Percentiles rank a stretch among this genome's conserved stretches.
Conservation (phyloP, 2,113 vertebrate species). For the Psettodes erumei region DNA sequence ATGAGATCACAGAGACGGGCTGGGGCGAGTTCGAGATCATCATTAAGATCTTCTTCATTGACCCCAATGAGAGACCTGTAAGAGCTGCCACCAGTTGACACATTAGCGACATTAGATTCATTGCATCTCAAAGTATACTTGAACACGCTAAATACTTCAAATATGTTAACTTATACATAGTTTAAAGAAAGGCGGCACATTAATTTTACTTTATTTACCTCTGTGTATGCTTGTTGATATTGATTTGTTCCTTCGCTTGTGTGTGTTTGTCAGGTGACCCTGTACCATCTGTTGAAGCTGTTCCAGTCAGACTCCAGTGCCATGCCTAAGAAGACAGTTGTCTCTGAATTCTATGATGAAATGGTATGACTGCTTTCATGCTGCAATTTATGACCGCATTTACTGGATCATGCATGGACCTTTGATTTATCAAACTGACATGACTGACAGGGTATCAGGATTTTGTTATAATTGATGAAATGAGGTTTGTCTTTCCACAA, state of each 20-base stretch:
- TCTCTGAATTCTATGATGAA: slow-evolving; percentile 99
- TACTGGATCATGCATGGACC: not conserved
- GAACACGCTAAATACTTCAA: not conserved
- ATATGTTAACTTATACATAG: too few species aligned
- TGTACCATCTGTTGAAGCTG: slow-evolving; percentile 97
- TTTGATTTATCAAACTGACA: not conserved
- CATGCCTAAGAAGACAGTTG: slow-evolving; percentile 97
- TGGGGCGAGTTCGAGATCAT: slow-evolving; percentile 99
- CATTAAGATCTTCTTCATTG: slow-evolving; percentile 99
- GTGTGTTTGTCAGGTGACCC: slow-evolving; percentile 86
- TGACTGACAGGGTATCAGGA: not conserved
- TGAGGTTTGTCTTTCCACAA: not conserved
- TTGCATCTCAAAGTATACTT: not conserved
- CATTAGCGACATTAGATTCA: too few species aligned
- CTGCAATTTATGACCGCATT: not conserved
- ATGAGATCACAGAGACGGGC: slow-evolving; percentile 98
- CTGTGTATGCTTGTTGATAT: not conserved
- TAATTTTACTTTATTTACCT: not conserved
- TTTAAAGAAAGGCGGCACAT: too few species aligned
- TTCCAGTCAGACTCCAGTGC: slow-evolving; percentile 98
- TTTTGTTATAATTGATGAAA: not conserved
- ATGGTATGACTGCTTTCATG: slow-evolving; percentile 85
- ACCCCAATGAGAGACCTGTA: slow-evolving; percentile 97
- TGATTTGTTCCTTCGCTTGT: not conserved
- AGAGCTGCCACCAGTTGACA: slow-evolving; percentile 68